Conservation (phyloP, 2,113 vertebrate species). For the Platysternon megacephalum region DNA sequence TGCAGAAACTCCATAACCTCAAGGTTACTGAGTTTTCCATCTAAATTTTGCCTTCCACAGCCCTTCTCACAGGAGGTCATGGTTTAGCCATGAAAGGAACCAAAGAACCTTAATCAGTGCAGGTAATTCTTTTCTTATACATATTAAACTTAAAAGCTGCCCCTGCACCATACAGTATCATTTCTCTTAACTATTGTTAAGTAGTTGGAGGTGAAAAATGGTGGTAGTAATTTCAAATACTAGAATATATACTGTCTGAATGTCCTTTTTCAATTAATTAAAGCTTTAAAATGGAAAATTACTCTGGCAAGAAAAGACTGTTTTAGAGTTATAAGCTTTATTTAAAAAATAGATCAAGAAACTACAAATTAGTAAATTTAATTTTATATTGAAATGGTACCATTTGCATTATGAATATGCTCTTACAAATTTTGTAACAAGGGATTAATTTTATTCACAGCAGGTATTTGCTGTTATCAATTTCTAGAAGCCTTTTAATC, state of each 20-base stretch:
- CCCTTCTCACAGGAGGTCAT: background rate
- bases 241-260: background rate
- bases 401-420: background rate
- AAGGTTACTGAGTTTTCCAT: background rate
- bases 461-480: background rate
- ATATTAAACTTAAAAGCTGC: background rate
- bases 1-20: background rate
- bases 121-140: background rate
- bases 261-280: background rate
- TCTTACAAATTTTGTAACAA: conserved; percentile 26
- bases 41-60: background rate
- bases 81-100: background rate
- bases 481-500: conserved; percentile 31
- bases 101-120: background rate
- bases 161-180: background rate
- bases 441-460: conserved; percentile 14
- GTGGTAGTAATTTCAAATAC: background rate
- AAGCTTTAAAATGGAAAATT: background rate
- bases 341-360: background rate
- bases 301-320: background rate
- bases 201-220: background rate
- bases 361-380: background rate
- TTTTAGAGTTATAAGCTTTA: background rate
- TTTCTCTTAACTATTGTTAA: background rate
- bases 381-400: conserved; percentile 5